phyloP scores from a whole-genome alignment of 37 sponge, comb jelly and placozoan species.

The Aplysina aerophoba region DNA sequence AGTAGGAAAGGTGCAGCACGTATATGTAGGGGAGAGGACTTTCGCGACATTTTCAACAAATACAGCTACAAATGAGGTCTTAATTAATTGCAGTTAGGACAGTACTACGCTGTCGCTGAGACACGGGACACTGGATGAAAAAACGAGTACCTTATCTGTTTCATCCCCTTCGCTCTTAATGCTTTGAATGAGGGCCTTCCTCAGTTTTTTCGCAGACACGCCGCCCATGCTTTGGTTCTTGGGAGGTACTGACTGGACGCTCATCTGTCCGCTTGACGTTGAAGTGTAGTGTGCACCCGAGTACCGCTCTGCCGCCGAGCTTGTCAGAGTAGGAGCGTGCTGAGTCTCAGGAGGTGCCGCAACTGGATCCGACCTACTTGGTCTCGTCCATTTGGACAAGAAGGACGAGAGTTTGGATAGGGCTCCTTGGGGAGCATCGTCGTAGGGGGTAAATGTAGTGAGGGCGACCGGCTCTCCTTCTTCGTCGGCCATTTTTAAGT shows the following conservation, averaged over 20 bases:
- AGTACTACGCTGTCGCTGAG: no score
- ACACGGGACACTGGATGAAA: no score
- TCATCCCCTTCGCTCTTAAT: not conserved
- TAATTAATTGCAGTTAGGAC: no score
- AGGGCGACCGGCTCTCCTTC: not conserved
- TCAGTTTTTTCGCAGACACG: not conserved
- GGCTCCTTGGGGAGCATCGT: constrained; percentile 6
- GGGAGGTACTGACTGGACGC: constrained; percentile 4
- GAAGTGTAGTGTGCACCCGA: not conserved
- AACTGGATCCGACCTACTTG: no score
- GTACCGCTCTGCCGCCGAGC: no score
- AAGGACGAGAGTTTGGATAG: constrained; percentile 14
- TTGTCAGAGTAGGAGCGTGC: no score
- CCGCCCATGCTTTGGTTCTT: not conserved
- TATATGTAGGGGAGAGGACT: no score
- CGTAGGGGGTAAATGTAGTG: constrained; percentile 19
- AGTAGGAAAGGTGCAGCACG: not conserved
- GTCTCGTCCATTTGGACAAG: not conserved
- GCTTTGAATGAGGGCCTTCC: not conserved
- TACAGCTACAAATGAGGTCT: no score
- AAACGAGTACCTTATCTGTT: not conserved
- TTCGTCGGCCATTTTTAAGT: not conserved
- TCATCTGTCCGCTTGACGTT: not conserved
- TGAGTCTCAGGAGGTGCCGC: no score
- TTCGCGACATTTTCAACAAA: no score